Evolutionary conservation across 30 jellyfish, hydroid and myxozoan species (phyloP).

Genomic region (Pelagia noctiluca): DNA sequence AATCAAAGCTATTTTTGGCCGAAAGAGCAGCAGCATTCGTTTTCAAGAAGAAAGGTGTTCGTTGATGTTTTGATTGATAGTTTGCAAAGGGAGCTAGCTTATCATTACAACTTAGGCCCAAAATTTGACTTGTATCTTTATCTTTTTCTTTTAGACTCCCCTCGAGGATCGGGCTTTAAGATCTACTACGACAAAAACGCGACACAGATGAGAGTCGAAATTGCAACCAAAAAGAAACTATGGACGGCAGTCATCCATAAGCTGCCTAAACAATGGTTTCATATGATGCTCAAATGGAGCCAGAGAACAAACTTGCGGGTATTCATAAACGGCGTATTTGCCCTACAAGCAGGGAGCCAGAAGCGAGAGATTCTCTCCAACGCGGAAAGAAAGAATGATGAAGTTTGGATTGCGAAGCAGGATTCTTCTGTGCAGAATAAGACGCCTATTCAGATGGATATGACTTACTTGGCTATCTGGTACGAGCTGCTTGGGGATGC

Average conservation of each 20-base stretch:
- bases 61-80: no score
- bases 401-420: conserved; percentile 69
- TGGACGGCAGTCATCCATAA: conserved; percentile 81
- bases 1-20: no score
- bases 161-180: conserved; percentile 83
- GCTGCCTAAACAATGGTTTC: conserved; percentile 87
- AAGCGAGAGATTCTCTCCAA: conserved; percentile 13
- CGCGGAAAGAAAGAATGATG: conserved; percentile 33
- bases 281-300: conserved; percentile 89
- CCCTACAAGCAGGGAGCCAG: conserved; percentile 42
- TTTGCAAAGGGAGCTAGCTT: no score
- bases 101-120: no score
- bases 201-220: conserved; percentile 67
- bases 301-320: conserved; percentile 59
- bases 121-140: background rate
- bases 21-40: no score
- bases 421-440: conserved; percentile 48
- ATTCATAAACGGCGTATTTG: conserved; percentile 71
- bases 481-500: conserved; percentile 50
- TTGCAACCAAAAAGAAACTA: conserved; percentile 55
- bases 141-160: conserved; percentile 39
- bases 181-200: conserved; percentile 64
- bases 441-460: conserved; percentile 57
- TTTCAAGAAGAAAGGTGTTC: no score
- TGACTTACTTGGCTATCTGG: conserved; percentile 91